Evolutionary conservation across 2,888 invertebrate genomes (phyloP).

Genomic region (Atethmia centrago): DNA sequence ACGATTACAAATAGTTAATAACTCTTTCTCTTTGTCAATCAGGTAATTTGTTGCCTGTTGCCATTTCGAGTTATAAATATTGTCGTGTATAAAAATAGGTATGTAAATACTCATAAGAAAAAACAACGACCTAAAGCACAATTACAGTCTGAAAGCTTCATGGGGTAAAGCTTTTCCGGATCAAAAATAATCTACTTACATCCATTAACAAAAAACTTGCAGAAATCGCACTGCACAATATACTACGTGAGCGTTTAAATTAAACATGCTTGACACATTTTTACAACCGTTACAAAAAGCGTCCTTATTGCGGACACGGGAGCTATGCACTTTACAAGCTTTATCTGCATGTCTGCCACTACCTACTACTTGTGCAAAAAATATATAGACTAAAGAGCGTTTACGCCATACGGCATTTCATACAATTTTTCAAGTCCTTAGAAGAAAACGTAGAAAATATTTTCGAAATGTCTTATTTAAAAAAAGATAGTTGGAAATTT

Average conservation of each 20-base stretch:
- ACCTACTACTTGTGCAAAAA: neutral
- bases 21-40: slow-evolving; percentile 6
- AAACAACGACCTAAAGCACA: neutral
- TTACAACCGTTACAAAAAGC: slow-evolving; percentile 50
- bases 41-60: no score
- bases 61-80: no score
- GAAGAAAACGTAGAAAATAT: no score
- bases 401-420: no score
- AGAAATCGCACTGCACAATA: slow-evolving; percentile 9
- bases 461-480: no score
- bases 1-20: neutral
- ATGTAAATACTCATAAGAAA: neutral
- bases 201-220: slow-evolving; percentile 12
- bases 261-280: slow-evolving; percentile 55
- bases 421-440: no score
- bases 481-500: no score
- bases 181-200: no score
- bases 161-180: neutral
- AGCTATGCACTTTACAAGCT: slow-evolving; percentile 14
- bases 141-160: neutral
- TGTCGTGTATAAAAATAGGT: neutral
- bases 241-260: slow-evolving; percentile 49
- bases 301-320: slow-evolving; percentile 13
- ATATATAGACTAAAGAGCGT: neutral
- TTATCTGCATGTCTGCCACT: slow-evolving; percentile 14